These are phyloP conservation scores for Eupristina koningsbergeri DNA, from an alignment of 1,140 invertebrate species.

Conservation along the genomic window DNA sequence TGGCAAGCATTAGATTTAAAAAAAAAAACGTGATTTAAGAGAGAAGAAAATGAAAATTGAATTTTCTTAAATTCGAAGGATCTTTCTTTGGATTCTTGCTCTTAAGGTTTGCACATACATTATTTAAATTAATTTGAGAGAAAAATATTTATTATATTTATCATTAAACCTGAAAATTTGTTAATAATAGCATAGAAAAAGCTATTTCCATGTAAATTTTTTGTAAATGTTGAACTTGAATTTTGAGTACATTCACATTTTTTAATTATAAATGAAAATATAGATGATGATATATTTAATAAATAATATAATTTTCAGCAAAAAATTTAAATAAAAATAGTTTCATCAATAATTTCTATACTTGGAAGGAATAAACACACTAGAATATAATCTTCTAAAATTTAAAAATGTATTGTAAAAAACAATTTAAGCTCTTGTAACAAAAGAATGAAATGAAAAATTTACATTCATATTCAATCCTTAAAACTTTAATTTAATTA, in stretches of 20 bases:
- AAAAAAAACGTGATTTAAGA: constrained; percentile 6
- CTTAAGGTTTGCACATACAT: background rate
- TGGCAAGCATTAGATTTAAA: background rate
- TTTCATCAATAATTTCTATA: too few species aligned
- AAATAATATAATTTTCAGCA: too few species aligned
- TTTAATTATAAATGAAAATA: background rate
- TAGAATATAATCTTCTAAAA: too few species aligned
- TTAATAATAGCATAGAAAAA: background rate
- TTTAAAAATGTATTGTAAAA: too few species aligned
- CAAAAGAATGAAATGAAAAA: background rate
- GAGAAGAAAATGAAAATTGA: background rate
- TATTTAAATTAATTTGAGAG: constrained; percentile 2
- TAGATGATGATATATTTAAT: background rate
- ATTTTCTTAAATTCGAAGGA: background rate
- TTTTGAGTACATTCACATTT: background rate
- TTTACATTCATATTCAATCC: too few species aligned
- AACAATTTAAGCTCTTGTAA: too few species aligned
- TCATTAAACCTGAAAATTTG: background rate
- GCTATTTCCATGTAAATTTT: background rate
- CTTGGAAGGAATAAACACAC: too few species aligned
- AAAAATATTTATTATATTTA: background rate
- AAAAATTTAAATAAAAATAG: too few species aligned
- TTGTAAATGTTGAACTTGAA: background rate
- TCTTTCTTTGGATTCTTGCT: background rate
- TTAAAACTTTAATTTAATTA: too few species aligned